A percentile compares a stretch with the other conserved stretches of the same genome.
Evolutionary conservation across 2,888 invertebrate genomes (phyloP).

Genomic region (Heterodera filipjevi): DNA sequence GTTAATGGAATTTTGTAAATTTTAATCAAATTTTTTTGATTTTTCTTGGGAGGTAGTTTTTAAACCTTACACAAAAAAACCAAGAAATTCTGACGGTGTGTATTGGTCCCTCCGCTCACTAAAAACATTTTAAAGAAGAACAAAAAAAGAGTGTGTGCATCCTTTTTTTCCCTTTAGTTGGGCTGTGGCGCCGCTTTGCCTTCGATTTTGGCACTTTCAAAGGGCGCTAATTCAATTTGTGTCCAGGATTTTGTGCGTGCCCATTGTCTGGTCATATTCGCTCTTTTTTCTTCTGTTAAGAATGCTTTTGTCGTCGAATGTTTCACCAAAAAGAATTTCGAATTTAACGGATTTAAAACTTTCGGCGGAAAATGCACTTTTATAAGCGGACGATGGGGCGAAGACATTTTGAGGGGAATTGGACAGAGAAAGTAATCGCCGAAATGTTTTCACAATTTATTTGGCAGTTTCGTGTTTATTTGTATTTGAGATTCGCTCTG

Average conservation of each 20-base stretch:
- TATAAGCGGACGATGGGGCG: constrained; percentile 39
- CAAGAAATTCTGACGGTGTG: neutral
- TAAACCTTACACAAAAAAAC: no score
- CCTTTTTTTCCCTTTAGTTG: constrained; percentile 68
- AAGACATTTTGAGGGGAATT: neutral
- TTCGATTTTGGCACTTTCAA: constrained; percentile 78
- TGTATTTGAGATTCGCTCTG: constrained; percentile 77
- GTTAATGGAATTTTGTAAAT: no score
- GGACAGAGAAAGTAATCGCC: constrained; percentile 12
- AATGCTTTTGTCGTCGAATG: constrained; percentile 53
- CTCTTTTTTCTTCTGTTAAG: constrained; percentile 43
- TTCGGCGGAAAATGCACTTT: constrained; percentile 34
- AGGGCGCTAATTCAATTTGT: constrained; percentile 74
- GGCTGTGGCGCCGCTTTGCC: constrained; percentile 82
- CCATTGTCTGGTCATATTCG: neutral
- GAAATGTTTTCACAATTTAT: constrained; percentile 12
- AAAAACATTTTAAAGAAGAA: no score
- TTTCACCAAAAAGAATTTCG: constrained; percentile 52
- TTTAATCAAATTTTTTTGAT: neutral
- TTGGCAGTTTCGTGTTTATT: neutral
- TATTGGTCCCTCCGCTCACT: no score
- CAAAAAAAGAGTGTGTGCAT: no score
- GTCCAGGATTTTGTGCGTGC: constrained; percentile 91
- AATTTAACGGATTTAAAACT: constrained; percentile 42
- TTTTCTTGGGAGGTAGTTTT: neutral